phyloP scores from a whole-genome alignment of 2,888 invertebrate genomes.

The Liopterus haemorrhoidalis region DNA sequence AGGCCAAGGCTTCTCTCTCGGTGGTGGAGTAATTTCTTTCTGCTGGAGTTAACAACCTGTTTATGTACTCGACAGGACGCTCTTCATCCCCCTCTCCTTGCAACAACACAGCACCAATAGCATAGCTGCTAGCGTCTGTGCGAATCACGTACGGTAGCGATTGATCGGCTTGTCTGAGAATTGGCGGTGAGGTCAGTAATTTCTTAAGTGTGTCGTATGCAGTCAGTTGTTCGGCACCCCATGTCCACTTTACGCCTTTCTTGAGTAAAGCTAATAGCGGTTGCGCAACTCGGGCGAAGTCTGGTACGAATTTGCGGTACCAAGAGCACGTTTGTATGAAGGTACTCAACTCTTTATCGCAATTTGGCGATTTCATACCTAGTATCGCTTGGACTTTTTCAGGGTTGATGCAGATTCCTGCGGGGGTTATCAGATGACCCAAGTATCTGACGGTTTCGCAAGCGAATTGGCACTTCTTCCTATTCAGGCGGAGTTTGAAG shows the following conservation, averaged over 20 bases:
- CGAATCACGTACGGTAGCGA: slow-evolving; percentile 5
- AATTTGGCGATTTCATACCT: not conserved
- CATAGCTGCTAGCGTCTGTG: slow-evolving; percentile 27
- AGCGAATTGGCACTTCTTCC: slow-evolving; percentile 10
- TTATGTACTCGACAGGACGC: slow-evolving; percentile 34
- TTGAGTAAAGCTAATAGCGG: slow-evolving; percentile 14
- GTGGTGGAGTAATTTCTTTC: slow-evolving; percentile 43
- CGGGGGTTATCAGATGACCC: slow-evolving; percentile 5
- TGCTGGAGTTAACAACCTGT: slow-evolving; percentile 31
- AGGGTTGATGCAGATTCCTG: slow-evolving; percentile 5
- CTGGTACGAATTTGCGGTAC: slow-evolving; percentile 15
- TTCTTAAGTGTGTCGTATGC: not conserved
- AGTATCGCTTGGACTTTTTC: slow-evolving; percentile 7
- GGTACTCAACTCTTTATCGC: slow-evolving; percentile 8
- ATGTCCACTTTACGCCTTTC: slow-evolving; percentile 5
- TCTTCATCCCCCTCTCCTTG: slow-evolving; percentile 30
- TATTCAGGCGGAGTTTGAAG: slow-evolving; percentile 17
- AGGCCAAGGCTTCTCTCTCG: slow-evolving; percentile 41
- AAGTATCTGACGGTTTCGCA: slow-evolving; percentile 5
- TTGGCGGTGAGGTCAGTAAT: slow-evolving; percentile 2
- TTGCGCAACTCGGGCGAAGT: slow-evolving; percentile 10
- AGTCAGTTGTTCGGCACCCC: slow-evolving; percentile 3
- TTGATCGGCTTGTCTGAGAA: slow-evolving; percentile 5
- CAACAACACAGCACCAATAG: slow-evolving; percentile 21
- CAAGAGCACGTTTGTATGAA: slow-evolving; percentile 19